phyloP scores from a whole-genome alignment of 2,888 invertebrate genomes.

The Biston stratarius region DNA sequence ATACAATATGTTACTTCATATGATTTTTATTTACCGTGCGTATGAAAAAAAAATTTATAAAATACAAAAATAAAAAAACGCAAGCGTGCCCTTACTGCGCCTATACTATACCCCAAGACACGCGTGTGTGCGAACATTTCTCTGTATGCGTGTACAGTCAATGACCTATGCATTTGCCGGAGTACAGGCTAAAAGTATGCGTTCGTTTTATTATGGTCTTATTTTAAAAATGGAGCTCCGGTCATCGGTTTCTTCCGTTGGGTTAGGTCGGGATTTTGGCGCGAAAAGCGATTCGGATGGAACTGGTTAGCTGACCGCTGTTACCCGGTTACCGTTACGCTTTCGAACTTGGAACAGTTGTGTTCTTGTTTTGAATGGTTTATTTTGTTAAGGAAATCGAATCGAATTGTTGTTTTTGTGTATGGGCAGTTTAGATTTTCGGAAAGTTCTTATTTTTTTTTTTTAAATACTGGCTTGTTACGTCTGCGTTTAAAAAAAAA shows the following conservation, averaged over 20 bases:
- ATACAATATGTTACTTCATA: too few species aligned
- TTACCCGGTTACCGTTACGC: slow-evolving; percentile 58
- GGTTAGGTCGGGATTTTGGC: slow-evolving; percentile 75
- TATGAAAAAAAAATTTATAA: too few species aligned
- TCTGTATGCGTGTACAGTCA: slow-evolving; percentile 72
- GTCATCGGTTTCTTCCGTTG: slow-evolving; percentile 77
- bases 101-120: slow-evolving; percentile 40
- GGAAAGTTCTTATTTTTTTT: not conserved
- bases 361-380: slow-evolving; percentile 1
- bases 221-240: slow-evolving; percentile 83
- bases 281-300: slow-evolving; percentile 45
- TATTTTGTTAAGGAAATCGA: not conserved
- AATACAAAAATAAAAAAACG: not conserved
- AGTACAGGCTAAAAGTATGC: slow-evolving; percentile 86
- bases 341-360: slow-evolving; percentile 53
- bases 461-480: too few species aligned
- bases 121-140: slow-evolving; percentile 57
- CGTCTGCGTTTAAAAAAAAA: not conserved
- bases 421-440: not conserved
- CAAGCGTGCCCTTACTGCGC: slow-evolving; percentile 30
- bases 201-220: slow-evolving; percentile 85
- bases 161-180: slow-evolving; percentile 85
- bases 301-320: slow-evolving; percentile 59
- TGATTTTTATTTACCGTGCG: too few species aligned
- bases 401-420: not conserved